Percentiles rank a stretch among this genome's conserved stretches.
Evolutionary conservation across 2,888 invertebrate genomes (phyloP).

Genomic region (Anodontia alba): DNA sequence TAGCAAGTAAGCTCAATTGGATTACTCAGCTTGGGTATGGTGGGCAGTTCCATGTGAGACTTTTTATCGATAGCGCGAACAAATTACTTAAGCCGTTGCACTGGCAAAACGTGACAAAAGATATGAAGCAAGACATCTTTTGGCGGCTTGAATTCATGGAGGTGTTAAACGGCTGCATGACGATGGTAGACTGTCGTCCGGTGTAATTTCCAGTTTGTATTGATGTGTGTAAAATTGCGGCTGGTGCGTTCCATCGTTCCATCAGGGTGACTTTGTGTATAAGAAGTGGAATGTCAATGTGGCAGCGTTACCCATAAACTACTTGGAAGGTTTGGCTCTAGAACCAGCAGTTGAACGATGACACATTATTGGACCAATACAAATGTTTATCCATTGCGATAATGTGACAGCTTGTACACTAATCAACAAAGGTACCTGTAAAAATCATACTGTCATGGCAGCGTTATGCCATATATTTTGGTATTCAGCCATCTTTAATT

Average conservation of each 20-base stretch:
- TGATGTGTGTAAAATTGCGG: background rate
- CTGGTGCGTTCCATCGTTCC: background rate
- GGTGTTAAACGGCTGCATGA: background rate
- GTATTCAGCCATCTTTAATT: background rate
- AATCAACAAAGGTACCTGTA: background rate
- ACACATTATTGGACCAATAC: background rate
- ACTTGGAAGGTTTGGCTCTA: background rate
- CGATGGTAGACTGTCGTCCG: background rate
- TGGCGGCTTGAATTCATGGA: background rate
- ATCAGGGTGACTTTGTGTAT: slow-evolving; percentile 2
- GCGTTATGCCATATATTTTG: background rate
- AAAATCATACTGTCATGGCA: background rate
- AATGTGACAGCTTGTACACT: background rate
- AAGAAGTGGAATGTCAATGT: background rate
- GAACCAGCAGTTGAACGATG: background rate
- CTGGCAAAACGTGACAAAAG: background rate
- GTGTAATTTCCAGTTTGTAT: background rate
- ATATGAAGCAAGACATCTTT: background rate
- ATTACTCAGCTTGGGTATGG: slow-evolving; percentile 14
- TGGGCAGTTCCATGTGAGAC: slow-evolving; percentile 14
- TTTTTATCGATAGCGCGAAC: slow-evolving; percentile 7
- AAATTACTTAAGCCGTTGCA: slow-evolving; percentile 16
- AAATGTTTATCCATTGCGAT: background rate
- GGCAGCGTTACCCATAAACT: background rate
- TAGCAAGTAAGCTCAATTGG: slow-evolving; percentile 25